Base-by-base conservation (phyloP, 2,113 vertebrate species). In the Plecotus auritus region DNA sequence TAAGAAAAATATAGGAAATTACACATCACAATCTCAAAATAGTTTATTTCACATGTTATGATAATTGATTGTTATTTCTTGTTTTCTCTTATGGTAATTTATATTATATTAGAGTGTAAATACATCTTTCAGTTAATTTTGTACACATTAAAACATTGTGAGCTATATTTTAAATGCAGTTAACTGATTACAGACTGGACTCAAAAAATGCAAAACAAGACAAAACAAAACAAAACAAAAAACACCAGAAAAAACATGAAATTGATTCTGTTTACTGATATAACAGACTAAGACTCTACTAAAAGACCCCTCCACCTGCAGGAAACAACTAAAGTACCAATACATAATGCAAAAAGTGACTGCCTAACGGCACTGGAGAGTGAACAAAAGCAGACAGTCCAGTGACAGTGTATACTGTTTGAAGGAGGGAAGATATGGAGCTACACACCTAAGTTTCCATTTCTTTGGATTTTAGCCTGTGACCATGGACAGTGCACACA, bases 271-370 rank as follows among this genome's bases (percentile, higher is more conserved):
- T 61, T 90, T 47, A 32, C 22, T 37, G 1, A 17, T 49, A n/a
- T 40, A 7, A 72, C 16, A 32, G 20, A 82, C 28, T 32, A 73
- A 82, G 12, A 54, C 9, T 45, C 47, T 40, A 85, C 16, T 86
- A 73, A 64, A 20, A 20, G 8, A n/a, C 0, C 23, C 3, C 69
- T 73, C 0, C 0, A 45, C 1, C 4, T n/a, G 0, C 7, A 74
- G 20, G 14, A 9, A 85, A 49, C 22, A 59, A 70, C 5, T n/a
- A 9, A 40, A 5, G 37, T 37, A 66, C 28, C 23, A 26, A 0
- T 2, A 74, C 2, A 40, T 80, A 28, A 11, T 9, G 66, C 18
- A 35, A 77, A 90, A 90, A 42, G 0, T 9, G 2, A 56, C 7
- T 37, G 30, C 14, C 9, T 32, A n/a, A 5, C 0, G 10, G 20